Conservation (phyloP, 2,113 vertebrate genomes). For the Eptesicus fuscus region DNA sequence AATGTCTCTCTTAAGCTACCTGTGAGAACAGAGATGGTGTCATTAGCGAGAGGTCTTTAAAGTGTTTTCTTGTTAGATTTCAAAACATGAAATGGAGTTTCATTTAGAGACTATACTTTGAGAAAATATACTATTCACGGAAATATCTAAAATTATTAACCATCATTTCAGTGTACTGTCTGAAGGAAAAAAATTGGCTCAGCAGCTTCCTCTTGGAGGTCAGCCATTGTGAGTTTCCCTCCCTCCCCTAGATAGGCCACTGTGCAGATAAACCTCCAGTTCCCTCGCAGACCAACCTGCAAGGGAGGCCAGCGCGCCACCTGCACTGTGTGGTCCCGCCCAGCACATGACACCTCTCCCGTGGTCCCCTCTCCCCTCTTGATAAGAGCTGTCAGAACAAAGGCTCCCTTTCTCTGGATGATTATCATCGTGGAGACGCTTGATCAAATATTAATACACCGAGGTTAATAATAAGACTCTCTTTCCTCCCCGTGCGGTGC, state of each 20-base stretch:
- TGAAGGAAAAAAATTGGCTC: not conserved
- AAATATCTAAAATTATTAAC: conserved; percentile 32
- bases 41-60: not conserved
- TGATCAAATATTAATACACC: conserved; percentile 67
- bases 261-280: not conserved
- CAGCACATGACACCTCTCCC: not conserved
- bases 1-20: not conserved
- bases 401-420: not conserved
- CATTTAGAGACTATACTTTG: conserved; percentile 14
- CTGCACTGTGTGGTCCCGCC: not conserved
- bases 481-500: not conserved
- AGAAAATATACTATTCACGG: not conserved
- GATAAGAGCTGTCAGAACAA: not conserved
- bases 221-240: not conserved
- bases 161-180: conserved; percentile 30
- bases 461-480: conserved; percentile 66
- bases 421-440: conserved; percentile 41
- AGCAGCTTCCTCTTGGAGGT: conserved; percentile 27
- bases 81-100: not conserved
- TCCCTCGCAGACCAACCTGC: not conserved
- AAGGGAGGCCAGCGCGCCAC: not conserved
- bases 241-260: not conserved
- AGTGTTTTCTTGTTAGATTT: conserved; percentile 22
- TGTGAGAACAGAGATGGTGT: not conserved
- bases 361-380: not conserved